These are phyloP conservation scores for Rambutsinella grinnellia DNA, from an alignment of 2,888 invertebrate genomes.

Conservation along the genomic window DNA sequence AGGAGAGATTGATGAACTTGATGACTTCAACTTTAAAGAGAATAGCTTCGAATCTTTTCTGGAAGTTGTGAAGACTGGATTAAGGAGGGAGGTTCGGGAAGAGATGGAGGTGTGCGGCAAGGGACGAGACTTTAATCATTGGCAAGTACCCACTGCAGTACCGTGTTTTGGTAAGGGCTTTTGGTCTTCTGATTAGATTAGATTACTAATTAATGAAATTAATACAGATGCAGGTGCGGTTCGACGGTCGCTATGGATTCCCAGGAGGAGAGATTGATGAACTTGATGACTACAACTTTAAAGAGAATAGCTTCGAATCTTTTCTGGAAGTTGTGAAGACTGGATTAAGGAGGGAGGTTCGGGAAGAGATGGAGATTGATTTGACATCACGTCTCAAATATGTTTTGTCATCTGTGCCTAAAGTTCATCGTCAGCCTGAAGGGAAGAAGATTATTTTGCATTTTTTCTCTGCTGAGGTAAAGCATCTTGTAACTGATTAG, in stretches of 20 bases:
- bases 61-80: neutral
- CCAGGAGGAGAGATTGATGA: constrained; percentile 26
- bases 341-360: constrained; percentile 18
- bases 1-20: constrained; percentile 20
- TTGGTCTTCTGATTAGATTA: too few relatives aligned
- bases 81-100: constrained; percentile 19
- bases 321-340: neutral
- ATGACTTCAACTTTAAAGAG: neutral
- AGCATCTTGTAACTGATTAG: neutral
- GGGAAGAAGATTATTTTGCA: constrained; percentile 8
- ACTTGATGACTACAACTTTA: neutral
- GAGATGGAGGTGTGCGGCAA: constrained; percentile 15
- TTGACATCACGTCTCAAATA: neutral
- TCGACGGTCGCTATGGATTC: constrained; percentile 24
- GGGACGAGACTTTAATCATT: neutral
- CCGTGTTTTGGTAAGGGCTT: constrained; percentile 5
- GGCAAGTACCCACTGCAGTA: neutral
- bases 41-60: neutral
- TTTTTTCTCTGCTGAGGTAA: constrained; percentile 19
- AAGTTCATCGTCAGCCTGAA: neutral
- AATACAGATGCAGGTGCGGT: constrained; percentile 36
- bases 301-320: neutral
- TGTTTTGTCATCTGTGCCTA: constrained; percentile 5
- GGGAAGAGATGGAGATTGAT: constrained; percentile 10
- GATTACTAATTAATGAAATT: too few relatives aligned